phyloP scores from a whole-genome alignment of 1,140 invertebrate species.

The Drosophila sproati region DNA sequence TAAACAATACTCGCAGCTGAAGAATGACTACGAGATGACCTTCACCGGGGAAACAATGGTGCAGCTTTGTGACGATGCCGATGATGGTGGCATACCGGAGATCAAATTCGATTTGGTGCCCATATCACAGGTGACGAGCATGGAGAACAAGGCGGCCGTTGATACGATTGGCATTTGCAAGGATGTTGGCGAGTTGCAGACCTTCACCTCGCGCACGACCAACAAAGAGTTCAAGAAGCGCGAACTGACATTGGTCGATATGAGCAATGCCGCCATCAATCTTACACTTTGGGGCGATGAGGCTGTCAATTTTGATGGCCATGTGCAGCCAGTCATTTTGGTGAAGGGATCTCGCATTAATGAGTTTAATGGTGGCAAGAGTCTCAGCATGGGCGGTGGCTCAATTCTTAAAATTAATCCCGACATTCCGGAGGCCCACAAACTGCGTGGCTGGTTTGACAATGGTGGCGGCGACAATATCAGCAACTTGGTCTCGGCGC shows the following conservation, averaged over 20 bases:
- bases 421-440: conserved; percentile 94
- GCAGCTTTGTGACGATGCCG: conserved; percentile 88
- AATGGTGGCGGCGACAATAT: conserved; percentile 88
- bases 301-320: conserved; percentile 93
- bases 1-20: conserved; percentile 93
- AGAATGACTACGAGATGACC: conserved; percentile 98
- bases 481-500: conserved; percentile 87
- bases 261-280: conserved; percentile 90
- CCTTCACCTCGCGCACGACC: conserved; percentile 89
- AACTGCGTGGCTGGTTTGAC: conserved; percentile 95
- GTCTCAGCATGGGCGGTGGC: conserved; percentile 84
- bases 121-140: conserved; percentile 90
- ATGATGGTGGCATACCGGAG: conserved; percentile 88
- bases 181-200: conserved; percentile 88
- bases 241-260: conserved; percentile 95
- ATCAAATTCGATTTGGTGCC: conserved; percentile 93
- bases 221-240: conserved; percentile 95
- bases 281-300: conserved; percentile 92
- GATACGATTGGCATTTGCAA: conserved; percentile 97
- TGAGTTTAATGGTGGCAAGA: conserved; percentile 91
- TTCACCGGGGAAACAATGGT: conserved; percentile 93
- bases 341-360: conserved; percentile 91
- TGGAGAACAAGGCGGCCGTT: conserved; percentile 88
- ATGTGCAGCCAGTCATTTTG: conserved; percentile 91
- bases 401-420: conserved; percentile 92